Percentiles rank a stretch among this genome's conserved stretches.
phyloP scores from a whole-genome alignment of 1,140 invertebrate genomes.

The Cheumatopsyche charites region DNA sequence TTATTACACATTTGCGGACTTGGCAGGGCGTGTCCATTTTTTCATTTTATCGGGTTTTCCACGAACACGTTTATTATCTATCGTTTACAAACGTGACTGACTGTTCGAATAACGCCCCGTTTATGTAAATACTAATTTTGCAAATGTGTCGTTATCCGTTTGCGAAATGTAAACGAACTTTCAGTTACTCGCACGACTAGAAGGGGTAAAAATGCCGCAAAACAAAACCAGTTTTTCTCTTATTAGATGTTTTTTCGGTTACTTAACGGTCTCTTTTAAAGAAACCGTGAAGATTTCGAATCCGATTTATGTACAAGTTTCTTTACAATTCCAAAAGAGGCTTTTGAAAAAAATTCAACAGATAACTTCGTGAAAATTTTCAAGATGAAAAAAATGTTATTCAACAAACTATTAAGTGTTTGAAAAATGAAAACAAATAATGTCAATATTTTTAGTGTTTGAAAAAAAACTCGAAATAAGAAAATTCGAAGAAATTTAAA shows the following conservation, averaged over 20 bases:
- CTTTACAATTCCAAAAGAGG: background rate
- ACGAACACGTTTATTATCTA: conserved; percentile 12
- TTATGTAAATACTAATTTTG: conserved; percentile 8
- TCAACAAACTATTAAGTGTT: too few species aligned
- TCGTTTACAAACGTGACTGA: background rate
- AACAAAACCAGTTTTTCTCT: too few species aligned
- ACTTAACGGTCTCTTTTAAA: background rate
- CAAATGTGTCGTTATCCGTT: conserved; percentile 11
- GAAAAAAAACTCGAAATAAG: too few species aligned
- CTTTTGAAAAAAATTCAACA: background rate
- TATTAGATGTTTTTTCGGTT: background rate
- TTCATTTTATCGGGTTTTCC: conserved; percentile 7
- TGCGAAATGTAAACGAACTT: background rate
- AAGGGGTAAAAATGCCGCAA: too few species aligned
- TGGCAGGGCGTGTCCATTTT: conserved; percentile 6
- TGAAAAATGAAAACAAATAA: too few species aligned
- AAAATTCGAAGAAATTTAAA: too few species aligned
- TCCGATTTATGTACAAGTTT: conserved; percentile 5
- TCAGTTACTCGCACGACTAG: background rate
- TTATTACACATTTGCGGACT: too few species aligned
- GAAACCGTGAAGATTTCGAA: background rate
- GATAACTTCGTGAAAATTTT: background rate
- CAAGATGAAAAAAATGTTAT: too few species aligned
- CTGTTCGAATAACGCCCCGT: background rate
- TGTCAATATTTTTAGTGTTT: too few species aligned